Evolutionary conservation across 2,797 vertebrate species (phyloP).

Genomic region (Tachyglossus aculeatus): DNA sequence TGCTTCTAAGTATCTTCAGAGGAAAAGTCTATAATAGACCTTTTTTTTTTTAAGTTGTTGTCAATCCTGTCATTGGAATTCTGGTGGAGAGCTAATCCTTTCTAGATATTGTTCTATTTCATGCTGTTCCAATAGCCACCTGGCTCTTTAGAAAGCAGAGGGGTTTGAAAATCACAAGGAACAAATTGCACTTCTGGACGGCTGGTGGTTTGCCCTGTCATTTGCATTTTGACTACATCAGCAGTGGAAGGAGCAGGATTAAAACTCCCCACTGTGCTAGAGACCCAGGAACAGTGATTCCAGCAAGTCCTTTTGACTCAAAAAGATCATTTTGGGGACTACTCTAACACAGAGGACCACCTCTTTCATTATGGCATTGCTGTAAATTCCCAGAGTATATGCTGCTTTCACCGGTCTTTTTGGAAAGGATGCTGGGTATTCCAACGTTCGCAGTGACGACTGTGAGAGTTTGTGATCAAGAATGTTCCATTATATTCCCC

Average conservation of each 20-base stretch:
- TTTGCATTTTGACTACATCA: constrained; percentile 2
- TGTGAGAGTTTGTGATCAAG: background rate
- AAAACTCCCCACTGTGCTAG: background rate
- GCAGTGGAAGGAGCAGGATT: background rate
- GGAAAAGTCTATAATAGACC: constrained; percentile 34
- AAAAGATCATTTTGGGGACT: background rate
- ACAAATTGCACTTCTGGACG: background rate
- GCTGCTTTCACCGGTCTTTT: background rate
- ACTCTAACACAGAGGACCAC: background rate
- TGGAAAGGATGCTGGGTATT: too few relatives aligned
- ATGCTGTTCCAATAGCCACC: constrained; percentile 8
- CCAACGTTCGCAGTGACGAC: background rate
- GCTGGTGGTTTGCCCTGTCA: background rate
- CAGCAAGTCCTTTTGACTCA: background rate
- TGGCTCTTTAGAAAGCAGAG: background rate
- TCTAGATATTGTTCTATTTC: constrained; percentile 63
- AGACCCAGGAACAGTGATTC: background rate
- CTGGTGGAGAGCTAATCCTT: constrained; percentile 56
- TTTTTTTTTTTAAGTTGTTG: constrained; percentile 26
- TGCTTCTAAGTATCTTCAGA: constrained; percentile 43
- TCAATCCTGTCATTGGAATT: constrained; percentile 52
- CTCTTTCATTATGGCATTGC: too few relatives aligned
- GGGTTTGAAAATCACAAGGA: background rate
- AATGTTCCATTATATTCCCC: background rate
- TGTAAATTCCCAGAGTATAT: too few relatives aligned